Evolutionary conservation across 2,888 invertebrate species (phyloP).

Genomic region (Euphydryas editha): DNA sequence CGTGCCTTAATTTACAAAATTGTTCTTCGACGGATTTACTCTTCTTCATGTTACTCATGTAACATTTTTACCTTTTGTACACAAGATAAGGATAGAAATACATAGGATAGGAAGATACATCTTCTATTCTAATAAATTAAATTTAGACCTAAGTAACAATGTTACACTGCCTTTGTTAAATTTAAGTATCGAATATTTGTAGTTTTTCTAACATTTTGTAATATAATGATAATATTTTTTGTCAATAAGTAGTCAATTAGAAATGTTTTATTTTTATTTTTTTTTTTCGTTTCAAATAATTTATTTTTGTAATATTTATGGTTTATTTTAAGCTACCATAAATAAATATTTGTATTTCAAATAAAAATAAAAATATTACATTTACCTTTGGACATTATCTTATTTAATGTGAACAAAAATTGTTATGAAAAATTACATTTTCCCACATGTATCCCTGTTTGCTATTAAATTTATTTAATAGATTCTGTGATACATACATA

Average conservation of each 20-base stretch:
- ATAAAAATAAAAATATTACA: background rate
- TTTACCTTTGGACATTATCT: background rate
- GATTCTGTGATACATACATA: constrained; percentile 18
- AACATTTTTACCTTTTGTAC: background rate
- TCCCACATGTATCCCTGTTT: background rate
- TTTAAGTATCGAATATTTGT: constrained; percentile 7
- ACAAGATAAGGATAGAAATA: too few species aligned
- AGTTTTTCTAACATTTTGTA: constrained; percentile 4
- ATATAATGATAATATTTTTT: constrained; percentile 1
- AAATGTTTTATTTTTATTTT: background rate
- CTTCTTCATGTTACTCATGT: background rate
- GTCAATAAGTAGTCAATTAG: background rate
- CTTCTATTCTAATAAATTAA: background rate
- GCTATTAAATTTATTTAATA: constrained; percentile 8
- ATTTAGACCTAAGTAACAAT: background rate
- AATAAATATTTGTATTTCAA: background rate
- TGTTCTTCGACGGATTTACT: constrained; percentile 8
- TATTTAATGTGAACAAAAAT: background rate
- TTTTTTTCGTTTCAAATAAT: constrained; percentile 5
- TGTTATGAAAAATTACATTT: background rate
- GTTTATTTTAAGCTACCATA: background rate
- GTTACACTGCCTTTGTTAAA: constrained; percentile 8
- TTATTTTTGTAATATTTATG: background rate
- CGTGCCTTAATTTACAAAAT: constrained; percentile 25
- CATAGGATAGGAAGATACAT: background rate